Evolutionary conservation across 2,113 vertebrate species (phyloP), one percentile per base, ranked within the genome.

Genomic region (Emydocephalus ijimae): DNA sequence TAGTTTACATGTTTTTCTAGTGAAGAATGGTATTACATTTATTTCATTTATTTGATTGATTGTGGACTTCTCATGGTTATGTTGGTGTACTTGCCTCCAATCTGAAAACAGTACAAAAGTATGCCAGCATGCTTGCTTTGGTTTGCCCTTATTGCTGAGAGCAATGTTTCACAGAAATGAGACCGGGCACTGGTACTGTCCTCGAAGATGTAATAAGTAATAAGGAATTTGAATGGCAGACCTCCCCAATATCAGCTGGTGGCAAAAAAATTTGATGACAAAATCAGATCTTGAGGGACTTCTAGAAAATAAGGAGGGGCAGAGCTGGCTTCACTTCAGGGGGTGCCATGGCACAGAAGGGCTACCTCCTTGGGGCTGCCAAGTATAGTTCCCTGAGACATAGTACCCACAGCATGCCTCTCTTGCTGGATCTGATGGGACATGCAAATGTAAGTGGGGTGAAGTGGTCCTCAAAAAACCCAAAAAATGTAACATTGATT

Each of bases 1-100:
- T 93, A 87, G 87, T 94, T 92, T 43, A 11, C 81, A 92, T 91
- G 64, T 85, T 96, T 95, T 95, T 54, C 90, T 54, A 92, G 50
- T 3, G 89, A 90, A 94, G 59, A 57, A 1, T 91, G 34, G 92
- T 93, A 55, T 18, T 92, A 55, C 5, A 59, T 89, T 39, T 20
- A 74, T 92, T 89, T 45, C 4, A 61, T 57, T 54, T 12, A 74
- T 92, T 89, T 74, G 5, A n/a, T 59, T 89, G 93, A 93, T 92
- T 94, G 92, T 43, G 18, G 20, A 43, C 18, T 81, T 81, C 34
- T 81, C 18, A 21, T 43, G 34, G 74, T 43, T 81, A 21, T 43
- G 34, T 43, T 81, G 69, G 11, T 69, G 69, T 81, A 39, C 2
- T 81, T 81, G 34, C 34, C 18, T 81, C 69, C 34, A 81, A 9